Base-by-base conservation (phyloP, 1,140 invertebrate genomes). In the Heliothis subflexa region DNA sequence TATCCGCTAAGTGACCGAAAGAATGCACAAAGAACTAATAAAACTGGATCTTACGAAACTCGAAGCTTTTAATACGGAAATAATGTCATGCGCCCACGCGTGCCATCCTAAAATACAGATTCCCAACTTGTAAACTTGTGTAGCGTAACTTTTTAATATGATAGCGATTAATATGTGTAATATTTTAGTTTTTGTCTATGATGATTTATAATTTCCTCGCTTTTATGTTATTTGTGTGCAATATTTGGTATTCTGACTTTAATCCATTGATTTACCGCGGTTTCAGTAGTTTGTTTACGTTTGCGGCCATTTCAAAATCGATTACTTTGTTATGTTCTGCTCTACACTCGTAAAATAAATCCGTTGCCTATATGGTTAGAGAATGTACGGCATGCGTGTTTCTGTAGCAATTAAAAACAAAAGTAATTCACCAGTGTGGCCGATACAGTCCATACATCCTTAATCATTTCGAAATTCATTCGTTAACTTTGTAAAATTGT, bases 1-100 rank as follows among this genome's bases (percentile, higher is more conserved):
- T 84, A 84, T 81, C 57, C 75, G 89, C 85, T 91, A 93, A 93
- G 89, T 91, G 88, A 84, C 16, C 54, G 49, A 75, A 86, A 87
- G 87, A 90, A 87, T 89, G 83, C 83, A 78, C 52, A 59, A 21
- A 18, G 72, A 80, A 71, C 78, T 78, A 80, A 88, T 86, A 87
- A 88, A 85, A 84, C 78, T 77, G 73, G 71, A 80, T 86, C 78
- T 87, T 82, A 86, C 82, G 78, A 81, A 86, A 88, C 78, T 81
- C 82, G 84, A 86, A 80, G 83, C 78, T 81, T 84, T 85, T 85
- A 86, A 84, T 82, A 86, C 83, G 82, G 85, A 85, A 87, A 86
- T 88, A 83, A 88, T 87, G 84, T 83, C 61, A 72, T 55, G 77
- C 84, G 83, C 89, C 87, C 80, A 88, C 85, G 70, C 66, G 71